Base-by-base conservation (phyloP, 2,888 invertebrate genomes). In the Silvanus unidentatus region DNA sequence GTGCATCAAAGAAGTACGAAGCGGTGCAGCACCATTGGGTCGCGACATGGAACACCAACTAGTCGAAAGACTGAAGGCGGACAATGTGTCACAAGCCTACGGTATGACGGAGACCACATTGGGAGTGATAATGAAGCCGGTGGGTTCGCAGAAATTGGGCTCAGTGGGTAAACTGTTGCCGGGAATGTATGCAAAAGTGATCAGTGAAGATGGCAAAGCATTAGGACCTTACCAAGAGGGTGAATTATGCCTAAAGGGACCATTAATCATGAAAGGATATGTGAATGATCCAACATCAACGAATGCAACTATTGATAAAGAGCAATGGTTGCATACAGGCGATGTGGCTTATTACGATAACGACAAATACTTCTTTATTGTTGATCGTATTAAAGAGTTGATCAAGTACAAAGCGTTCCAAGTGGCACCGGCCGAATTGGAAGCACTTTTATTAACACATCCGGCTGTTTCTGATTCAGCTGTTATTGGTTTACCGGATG, bases 351-450 rank as follows among this genome's bases (percentile, higher is more conserved):
- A 87, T 67, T 89, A 83, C 58, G 90, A 93, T 62, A 70, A 79
- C 1, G 83, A 91, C 13, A 84, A 83, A 1, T 84, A 77, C 68
- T 88, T 91, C 71, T 92, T 79, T 63, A 83, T 94, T 52, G 88
- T 92, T 1, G 94, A 93, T 68, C 75, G 94, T 49, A 74, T 93
- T 16, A 95, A 95, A 68, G 93, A 94, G 66, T 79, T 95, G 22
- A 94, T 95, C 60, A 95, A 95, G 69, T 92, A 90, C 65, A 93
- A 93, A 69, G 92, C 85, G 30, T 88, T 82, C 61, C 85, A 89
- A 78, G 88, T 84, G 30, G 86, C 93, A 0, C 94, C 93, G 2
- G 91, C 93, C 0, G 93, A 94, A 72, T 70, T 95, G 30, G 94
- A 95, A 70, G 83, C 82, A 11, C 64, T 93, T 40, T 70, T 94